These are phyloP conservation scores for Parauchenoglanis ngamensis DNA, from an alignment of 2,797 vertebrate species.

Conservation along the genomic window DNA sequence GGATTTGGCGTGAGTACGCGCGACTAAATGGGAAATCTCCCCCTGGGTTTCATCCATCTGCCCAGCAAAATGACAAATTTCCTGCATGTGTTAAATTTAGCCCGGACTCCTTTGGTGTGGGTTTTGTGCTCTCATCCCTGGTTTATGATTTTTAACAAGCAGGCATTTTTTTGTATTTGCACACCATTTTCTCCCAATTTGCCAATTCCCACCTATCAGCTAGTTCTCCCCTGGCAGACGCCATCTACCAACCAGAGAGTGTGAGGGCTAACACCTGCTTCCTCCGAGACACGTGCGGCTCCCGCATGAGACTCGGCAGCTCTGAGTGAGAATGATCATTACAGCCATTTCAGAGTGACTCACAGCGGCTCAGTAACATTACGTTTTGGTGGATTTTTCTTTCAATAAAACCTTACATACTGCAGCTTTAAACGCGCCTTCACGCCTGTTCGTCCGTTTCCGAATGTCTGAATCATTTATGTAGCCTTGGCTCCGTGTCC, in stretches of 20 bases:
- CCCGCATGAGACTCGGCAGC: neutral
- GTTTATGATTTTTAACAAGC: neutral
- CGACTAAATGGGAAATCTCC: constrained; percentile 8
- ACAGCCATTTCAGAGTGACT: neutral
- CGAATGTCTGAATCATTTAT: neutral
- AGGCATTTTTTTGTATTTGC: neutral
- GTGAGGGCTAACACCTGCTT: neutral
- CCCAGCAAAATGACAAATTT: constrained; percentile 4
- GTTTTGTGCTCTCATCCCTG: neutral
- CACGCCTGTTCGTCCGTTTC: neutral
- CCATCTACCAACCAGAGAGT: neutral
- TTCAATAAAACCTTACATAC: neutral
- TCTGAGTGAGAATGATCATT: neutral
- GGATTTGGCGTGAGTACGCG: neutral
- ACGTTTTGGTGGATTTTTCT: neutral
- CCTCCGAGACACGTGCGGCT: neutral
- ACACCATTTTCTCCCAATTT: neutral
- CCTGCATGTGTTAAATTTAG: neutral
- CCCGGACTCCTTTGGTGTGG: neutral
- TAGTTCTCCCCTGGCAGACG: neutral
- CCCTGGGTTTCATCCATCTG: constrained; percentile 20
- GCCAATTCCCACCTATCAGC: neutral
- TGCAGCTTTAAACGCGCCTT: neutral
- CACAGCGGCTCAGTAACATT: neutral
- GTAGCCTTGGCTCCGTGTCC: neutral